phyloP scores from a whole-genome alignment of 2,113 vertebrate genomes.

The Halichoeres trimaculatus region DNA sequence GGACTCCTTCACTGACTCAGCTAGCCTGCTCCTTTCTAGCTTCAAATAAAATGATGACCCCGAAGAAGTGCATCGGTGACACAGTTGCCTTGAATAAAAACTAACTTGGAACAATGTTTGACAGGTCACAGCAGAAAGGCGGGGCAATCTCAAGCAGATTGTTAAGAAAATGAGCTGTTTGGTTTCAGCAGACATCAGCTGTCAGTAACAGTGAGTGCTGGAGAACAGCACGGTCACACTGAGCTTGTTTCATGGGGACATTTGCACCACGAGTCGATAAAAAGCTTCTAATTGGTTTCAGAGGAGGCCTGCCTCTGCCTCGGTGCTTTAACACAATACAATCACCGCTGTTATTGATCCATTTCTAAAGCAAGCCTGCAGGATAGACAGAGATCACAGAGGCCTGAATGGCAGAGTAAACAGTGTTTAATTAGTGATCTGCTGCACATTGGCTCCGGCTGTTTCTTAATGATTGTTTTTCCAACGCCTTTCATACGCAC shows the following conservation, averaged over 20 bases:
- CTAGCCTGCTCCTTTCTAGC: neutral
- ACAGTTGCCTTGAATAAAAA: slow-evolving; percentile 30
- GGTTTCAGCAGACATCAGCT: slow-evolving; percentile 15
- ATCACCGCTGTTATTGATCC: slow-evolving; percentile 70
- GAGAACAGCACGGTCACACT: slow-evolving; percentile 4
- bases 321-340: slow-evolving; percentile 55
- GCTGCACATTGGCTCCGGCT: neutral
- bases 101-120: slow-evolving; percentile 12
- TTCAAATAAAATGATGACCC: slow-evolving; percentile 8
- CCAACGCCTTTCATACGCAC: neutral
- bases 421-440: slow-evolving; percentile 60
- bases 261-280: slow-evolving; percentile 58
- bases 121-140: neutral
- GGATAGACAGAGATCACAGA: slow-evolving; percentile 49
- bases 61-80: neutral
- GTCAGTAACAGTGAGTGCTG: slow-evolving; percentile 6
- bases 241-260: slow-evolving; percentile 35
- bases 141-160: neutral
- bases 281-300: slow-evolving; percentile 72
- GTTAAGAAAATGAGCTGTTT: neutral
- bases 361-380: slow-evolving; percentile 33
- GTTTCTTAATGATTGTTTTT: slow-evolving; percentile 7
- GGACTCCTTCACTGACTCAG: neutral
- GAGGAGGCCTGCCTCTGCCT: slow-evolving; percentile 48
- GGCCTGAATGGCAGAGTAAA: slow-evolving; percentile 53